Percentiles rank a stretch among this genome's conserved stretches.
phyloP scores from a whole-genome alignment of 2,113 vertebrate species.

The Halichoerus grypus region DNA sequence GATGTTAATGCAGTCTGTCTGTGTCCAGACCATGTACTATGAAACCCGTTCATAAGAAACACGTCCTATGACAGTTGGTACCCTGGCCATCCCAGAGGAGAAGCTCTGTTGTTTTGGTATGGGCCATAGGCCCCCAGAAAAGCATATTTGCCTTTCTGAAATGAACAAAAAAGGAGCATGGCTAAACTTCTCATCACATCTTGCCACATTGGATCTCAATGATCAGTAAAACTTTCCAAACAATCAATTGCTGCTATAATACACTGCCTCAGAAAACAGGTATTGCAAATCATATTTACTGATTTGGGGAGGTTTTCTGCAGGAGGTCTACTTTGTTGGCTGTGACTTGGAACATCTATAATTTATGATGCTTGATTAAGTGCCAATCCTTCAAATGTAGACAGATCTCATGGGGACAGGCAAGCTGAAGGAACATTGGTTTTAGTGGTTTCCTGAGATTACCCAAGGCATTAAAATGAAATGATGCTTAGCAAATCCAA shows the following conservation, averaged over 20 bases:
- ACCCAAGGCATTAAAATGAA: conserved; percentile 3
- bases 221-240: conserved; percentile 30
- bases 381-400: conserved; percentile 7
- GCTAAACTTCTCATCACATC: background rate
- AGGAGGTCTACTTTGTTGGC: background rate
- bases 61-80: background rate
- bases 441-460: conserved; percentile 50
- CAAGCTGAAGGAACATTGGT: background rate
- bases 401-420: background rate
- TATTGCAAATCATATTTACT: conserved; percentile 18
- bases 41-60: background rate
- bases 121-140: background rate
- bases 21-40: background rate
- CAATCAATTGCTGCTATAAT: conserved; percentile 1
- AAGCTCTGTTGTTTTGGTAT: background rate
- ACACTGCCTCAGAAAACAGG: background rate
- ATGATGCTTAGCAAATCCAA: background rate
- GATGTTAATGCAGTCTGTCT: background rate
- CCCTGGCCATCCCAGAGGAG: background rate
- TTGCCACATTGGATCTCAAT: background rate
- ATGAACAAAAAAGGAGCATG: background rate
- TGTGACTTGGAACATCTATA: background rate
- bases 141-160: background rate
- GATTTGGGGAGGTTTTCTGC: background rate
- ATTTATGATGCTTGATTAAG: conserved; percentile 54